Percentiles rank a stretch among this genome's conserved stretches.
Conservation (phyloP, 2,888 invertebrate species). For the Busseola fusca region DNA sequence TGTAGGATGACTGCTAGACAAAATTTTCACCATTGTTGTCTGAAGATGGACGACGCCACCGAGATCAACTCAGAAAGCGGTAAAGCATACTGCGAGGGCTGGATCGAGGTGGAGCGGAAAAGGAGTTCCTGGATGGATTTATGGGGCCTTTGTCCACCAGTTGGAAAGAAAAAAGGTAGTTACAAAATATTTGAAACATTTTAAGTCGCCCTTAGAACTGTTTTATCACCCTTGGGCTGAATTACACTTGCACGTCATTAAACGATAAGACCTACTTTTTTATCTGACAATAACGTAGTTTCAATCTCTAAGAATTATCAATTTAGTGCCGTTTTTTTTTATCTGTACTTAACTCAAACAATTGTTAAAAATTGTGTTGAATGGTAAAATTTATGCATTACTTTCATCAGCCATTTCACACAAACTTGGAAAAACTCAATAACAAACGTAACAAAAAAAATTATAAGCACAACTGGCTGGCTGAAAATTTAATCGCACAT, state of each 20-base stretch:
- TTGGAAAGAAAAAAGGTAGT: neutral
- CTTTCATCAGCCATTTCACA: neutral
- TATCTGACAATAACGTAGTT: neutral
- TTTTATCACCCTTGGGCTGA: neutral
- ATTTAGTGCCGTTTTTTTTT: neutral
- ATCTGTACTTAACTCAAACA: too few species aligned
- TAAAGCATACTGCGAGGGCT: too few species aligned
- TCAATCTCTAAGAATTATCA: neutral
- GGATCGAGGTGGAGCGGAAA: too few species aligned
- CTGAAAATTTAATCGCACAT: constrained; percentile 22
- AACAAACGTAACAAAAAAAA: neutral
- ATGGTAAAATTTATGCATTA: too few species aligned
- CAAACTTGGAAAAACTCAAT: neutral
- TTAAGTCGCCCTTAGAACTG: neutral
- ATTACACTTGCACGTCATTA: neutral
- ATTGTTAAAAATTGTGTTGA: too few species aligned
- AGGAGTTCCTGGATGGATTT: too few species aligned
- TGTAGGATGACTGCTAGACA: too few species aligned
- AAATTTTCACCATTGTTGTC: too few species aligned
- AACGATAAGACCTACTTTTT: neutral
- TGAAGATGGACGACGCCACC: too few species aligned
- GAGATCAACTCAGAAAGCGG: too few species aligned
- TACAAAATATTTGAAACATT: neutral
- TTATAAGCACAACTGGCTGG: neutral
- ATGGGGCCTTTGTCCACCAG: too few species aligned